Evolutionary conservation across 2,888 invertebrate species (phyloP), one percentile per base, ranked within the genome.

Genomic region (Calameuta filiformis): DNA sequence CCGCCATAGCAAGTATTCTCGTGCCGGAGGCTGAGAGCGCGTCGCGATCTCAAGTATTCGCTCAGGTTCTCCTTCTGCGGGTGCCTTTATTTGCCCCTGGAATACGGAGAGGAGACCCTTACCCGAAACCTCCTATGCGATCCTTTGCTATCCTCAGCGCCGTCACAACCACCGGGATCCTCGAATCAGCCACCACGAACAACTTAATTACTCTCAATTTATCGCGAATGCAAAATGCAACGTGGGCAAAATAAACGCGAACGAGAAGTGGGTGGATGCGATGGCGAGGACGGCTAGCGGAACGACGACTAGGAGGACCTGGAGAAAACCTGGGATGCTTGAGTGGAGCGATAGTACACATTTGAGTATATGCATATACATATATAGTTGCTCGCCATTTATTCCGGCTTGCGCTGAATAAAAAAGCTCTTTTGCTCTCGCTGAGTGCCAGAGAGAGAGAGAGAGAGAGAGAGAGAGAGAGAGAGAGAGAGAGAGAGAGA

Each of bases 21-120:
- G 76, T 76, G 68, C 79, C 76, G 40, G 79, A 79, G 77, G 73
- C n/a, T 33, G 35, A 31, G 31, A 34, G 33, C 73, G 84, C 83
- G 79, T 79, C 81, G 85, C 84, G 85, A 85, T 88, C 85, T 87
- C 86, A 86, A 86, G 83, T 87, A 88, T 89, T 87, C 81, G 83
- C 81, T 81, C 84, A n/a, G 73, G 69, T 33, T 30, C 30, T 30
- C 69, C 69, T 30, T 69, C 69, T 69, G 69, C 69, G 69, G 69
- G 69, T 69, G 73, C 35, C 73, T 31, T 35, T 73, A 73, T 73
- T 73, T 35, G 73, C 73, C 23, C 73, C 15, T 6, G 73, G 15
- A 73, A 35, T 73, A 15, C 73, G n/a, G 73, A 23, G 73, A 35
- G n/a, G 73, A 69, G 69, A 33, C 40, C 15, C 40, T 40, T 40